phyloP scores from a whole-genome alignment of 2,888 invertebrate species.

The Rotaria socialis region DNA sequence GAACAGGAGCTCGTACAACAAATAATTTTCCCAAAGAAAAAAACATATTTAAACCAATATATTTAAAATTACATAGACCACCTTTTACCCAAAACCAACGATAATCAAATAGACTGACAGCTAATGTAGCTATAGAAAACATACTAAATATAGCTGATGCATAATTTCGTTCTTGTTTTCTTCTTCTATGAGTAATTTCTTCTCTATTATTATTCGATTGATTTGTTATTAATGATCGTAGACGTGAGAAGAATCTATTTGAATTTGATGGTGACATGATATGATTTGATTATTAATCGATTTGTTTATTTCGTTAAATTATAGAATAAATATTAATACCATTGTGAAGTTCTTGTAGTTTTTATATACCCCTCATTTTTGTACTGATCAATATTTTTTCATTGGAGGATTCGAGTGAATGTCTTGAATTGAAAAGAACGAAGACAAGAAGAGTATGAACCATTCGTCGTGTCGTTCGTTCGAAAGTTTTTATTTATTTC shows the following conservation, averaged over 20 bases:
- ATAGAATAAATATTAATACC: background rate
- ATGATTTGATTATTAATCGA: background rate
- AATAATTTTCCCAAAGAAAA: slow-evolving; percentile 65
- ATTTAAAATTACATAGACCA: slow-evolving; percentile 65
- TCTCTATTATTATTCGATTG: background rate
- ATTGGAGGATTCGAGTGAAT: background rate
- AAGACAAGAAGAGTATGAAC: background rate
- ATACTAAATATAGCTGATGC: slow-evolving; percentile 70
- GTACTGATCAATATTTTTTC: background rate
- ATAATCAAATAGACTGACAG: slow-evolving; percentile 70
- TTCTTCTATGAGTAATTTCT: background rate
- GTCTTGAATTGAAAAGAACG: background rate
- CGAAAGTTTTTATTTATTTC: background rate
- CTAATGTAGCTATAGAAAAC: slow-evolving; percentile 68
- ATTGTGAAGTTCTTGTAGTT: background rate
- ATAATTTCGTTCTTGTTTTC: slow-evolving; percentile 65
- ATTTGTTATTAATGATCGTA: background rate
- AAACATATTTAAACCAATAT: slow-evolving; percentile 68
- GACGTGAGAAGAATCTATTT: background rate
- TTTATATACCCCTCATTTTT: background rate
- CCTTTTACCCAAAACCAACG: slow-evolving; percentile 71
- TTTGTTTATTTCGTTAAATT: background rate
- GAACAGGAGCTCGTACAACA: background rate
- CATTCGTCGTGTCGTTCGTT: background rate
- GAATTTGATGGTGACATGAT: background rate